Evolutionary conservation across 92 coral and sea anemone species (phyloP).

Genomic region (Parazoanthus swiftii): DNA sequence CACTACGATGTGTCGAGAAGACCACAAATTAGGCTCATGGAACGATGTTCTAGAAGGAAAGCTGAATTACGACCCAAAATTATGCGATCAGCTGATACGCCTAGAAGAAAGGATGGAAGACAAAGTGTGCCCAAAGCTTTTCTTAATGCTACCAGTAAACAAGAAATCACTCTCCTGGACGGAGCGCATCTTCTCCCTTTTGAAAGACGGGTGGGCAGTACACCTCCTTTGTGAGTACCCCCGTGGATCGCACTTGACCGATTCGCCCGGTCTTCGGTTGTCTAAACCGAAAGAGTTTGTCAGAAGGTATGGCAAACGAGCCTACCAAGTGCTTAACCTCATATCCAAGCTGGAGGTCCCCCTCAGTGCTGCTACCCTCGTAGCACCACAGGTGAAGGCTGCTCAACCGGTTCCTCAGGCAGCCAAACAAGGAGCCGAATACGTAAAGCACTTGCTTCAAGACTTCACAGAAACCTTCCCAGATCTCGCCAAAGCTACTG

Average conservation of each 20-base stretch:
- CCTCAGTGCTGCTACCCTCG: conserved; percentile 8
- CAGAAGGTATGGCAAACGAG: conserved; percentile 7
- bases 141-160: not conserved
- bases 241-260: not conserved
- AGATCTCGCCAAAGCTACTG: not conserved
- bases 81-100: not conserved
- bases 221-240: not conserved
- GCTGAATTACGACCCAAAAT: not conserved
- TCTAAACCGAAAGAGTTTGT: not conserved
- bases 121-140: not conserved
- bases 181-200: not conserved
- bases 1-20: not conserved
- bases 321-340: not conserved
- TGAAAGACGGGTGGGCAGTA: conserved; percentile 5
- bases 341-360: not conserved
- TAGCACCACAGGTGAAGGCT: not conserved
- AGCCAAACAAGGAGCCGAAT: conserved; percentile 15
- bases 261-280: conserved; percentile 2
- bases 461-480: conserved; percentile 1
- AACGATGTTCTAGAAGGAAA: conserved; percentile 5
- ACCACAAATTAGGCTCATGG: not conserved
- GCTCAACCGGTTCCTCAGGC: not conserved
- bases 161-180: not conserved
- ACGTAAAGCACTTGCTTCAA: not conserved
- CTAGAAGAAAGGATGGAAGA: not conserved